phyloP scores from a whole-genome alignment of 2,888 invertebrate species.

The Chrysina gloriosa region DNA sequence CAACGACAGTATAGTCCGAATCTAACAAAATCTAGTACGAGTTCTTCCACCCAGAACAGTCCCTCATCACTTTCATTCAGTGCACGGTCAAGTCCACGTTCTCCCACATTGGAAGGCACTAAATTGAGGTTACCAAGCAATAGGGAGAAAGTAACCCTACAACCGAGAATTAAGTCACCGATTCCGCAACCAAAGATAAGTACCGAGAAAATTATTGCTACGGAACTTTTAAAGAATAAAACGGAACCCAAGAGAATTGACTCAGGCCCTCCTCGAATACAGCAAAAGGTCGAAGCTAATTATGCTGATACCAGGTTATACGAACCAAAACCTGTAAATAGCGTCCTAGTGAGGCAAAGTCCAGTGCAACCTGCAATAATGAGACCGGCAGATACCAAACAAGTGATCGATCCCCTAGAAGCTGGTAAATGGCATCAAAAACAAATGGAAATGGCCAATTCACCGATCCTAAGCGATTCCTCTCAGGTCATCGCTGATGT shows the following conservation, averaged over 20 bases:
- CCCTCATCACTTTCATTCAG: conserved; percentile 40
- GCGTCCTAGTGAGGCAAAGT: conserved; percentile 5
- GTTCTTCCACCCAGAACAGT: conserved; percentile 37
- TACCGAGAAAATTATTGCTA: conserved; percentile 62
- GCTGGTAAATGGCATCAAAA: conserved; percentile 51
- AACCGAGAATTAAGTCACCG: conserved; percentile 62
- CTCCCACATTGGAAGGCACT: conserved; percentile 58
- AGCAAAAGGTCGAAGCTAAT: conserved; percentile 57
- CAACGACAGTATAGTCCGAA: conserved; percentile 37
- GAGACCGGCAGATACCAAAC: conserved; percentile 9
- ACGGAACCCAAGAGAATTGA: conserved; percentile 45
- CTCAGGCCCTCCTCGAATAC: conserved; percentile 53
- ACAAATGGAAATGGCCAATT: conserved; percentile 48
- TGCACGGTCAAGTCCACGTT: conserved; percentile 52
- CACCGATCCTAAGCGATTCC: conserved; percentile 43
- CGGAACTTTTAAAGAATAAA: conserved; percentile 58
- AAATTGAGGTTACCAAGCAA: conserved; percentile 61
- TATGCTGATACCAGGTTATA: conserved; percentile 53
- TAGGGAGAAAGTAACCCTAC: conserved; percentile 59
- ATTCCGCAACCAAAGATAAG: conserved; percentile 60
- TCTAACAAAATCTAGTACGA: conserved; percentile 37
- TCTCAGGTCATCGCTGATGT: conserved; percentile 54
- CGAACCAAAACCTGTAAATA: conserved; percentile 30
- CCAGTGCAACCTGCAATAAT: not conserved
- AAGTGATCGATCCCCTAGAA: conserved; percentile 40